Evolutionary conservation across 2,797 vertebrate genomes (phyloP).

Genomic region (Anolis apletophallus): DNA sequence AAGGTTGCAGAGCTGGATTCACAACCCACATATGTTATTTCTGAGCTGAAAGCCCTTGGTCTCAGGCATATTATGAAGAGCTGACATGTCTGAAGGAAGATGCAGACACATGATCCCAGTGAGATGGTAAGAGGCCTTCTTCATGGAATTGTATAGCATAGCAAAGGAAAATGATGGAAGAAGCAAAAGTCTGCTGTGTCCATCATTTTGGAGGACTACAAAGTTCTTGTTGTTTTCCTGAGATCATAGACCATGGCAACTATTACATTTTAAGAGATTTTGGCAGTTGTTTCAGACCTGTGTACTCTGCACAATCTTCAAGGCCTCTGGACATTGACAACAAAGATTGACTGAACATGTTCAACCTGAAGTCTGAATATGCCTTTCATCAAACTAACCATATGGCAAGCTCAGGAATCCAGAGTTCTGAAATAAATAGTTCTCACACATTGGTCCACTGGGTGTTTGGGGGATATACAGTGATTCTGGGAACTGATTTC

Average conservation of each 20-base stretch:
- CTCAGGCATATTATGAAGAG: neutral
- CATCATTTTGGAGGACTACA: neutral
- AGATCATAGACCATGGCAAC: no score
- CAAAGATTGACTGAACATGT: no score
- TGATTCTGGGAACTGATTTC: no score
- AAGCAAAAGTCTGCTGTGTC: neutral
- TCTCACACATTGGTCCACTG: neutral
- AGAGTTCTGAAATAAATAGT: neutral
- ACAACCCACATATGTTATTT: neutral
- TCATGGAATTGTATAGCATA: neutral
- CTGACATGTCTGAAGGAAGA: constrained; percentile 5
- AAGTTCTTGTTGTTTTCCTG: neutral
- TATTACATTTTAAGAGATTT: no score
- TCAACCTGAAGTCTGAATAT: no score
- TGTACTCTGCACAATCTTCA: no score
- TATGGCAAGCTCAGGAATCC: neutral
- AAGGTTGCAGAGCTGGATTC: neutral
- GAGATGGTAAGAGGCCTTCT: neutral
- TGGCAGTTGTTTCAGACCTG: no score
- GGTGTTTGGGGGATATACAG: neutral
- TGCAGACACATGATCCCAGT: neutral
- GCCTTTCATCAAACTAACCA: no score
- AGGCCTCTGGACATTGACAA: no score
- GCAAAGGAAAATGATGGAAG: neutral
- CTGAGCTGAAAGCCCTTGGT: neutral